Base-by-base conservation (phyloP, 2,888 invertebrate species). In the Caenorhabditis sp. region DNA sequence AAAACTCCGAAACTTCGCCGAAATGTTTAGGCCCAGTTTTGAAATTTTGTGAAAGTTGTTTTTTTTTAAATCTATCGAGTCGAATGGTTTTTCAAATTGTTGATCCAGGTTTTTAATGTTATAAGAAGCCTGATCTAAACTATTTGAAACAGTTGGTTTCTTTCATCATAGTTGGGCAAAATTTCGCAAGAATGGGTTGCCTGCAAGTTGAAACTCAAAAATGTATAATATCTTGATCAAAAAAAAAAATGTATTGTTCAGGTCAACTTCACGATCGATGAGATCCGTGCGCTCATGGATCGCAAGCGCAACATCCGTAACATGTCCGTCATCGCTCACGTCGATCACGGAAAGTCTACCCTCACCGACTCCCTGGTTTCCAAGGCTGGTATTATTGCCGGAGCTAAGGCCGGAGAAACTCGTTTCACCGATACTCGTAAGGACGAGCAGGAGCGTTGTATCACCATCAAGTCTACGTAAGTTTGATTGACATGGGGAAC, bases 261-360 rank as follows among this genome's bases (percentile, higher is more conserved):
- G 99, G 99, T 99, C 93, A 99, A 99, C 93, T 99, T 99, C 92
- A 99, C 98, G 86, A 95, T 99, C 92, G 98, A 98, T 93, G 96
- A 99, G 93, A 98, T 99, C 93, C 95, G 99, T 92, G 92, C 90
- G 91, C 95, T 99, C 94, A 99, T 99, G 99, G 98, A 99, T 95
- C 95, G 95, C 92, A 98, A 98, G 93, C 93, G 93, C 92, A 99
- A 99, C 91, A 99, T 99, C 92, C 94, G 99, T 91, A 99, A 99
- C 92, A 99, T 99, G 98, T 99, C 98, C 90, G 99, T 99, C 92
- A 99, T 99, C 91, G 99, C 99, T 89, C 99, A 99, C 92, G 99
- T 99, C 86, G 99, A 99, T 92, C 99, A 99, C 91, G 99, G 99
- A 90, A 88, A 88, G 72, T 88, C 99, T 85, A 99, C 99, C 72